Percentiles rank a stretch among this genome's conserved stretches.
phyloP scores from a whole-genome alignment of 2,888 invertebrate species.

The Mesoligia furuncula region DNA sequence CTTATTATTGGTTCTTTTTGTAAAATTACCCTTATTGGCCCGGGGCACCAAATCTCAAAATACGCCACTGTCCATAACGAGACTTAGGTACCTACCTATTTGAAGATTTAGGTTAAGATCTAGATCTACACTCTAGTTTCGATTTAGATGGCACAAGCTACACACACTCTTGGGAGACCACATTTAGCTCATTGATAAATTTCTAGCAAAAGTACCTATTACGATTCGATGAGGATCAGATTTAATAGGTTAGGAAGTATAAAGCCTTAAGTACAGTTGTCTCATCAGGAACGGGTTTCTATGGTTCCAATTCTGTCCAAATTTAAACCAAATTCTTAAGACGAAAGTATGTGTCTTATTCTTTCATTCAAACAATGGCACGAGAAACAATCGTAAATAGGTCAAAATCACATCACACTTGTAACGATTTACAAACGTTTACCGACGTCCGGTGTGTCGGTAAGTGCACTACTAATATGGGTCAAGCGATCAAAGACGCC shows the following conservation, averaged over 20 bases:
- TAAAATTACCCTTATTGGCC: neutral
- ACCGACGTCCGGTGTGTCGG: conserved; percentile 73
- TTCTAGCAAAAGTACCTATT: neutral
- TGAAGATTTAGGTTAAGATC: neutral
- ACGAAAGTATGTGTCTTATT: neutral
- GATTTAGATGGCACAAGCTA: neutral
- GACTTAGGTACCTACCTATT: neutral
- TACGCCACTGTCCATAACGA: neutral
- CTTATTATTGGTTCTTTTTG: neutral
- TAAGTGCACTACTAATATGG: conserved; percentile 75
- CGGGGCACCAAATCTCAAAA: neutral
- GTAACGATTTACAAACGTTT: conserved; percentile 69
- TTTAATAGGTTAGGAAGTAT: neutral
- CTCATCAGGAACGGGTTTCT: neutral
- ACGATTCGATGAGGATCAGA: neutral
- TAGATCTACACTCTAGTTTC: neutral
- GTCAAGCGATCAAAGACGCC: conserved; percentile 83
- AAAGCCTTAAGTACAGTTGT: neutral
- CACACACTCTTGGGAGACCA: neutral
- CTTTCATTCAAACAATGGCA: conserved; percentile 6
- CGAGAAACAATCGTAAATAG: conserved; percentile 57
- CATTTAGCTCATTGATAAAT: neutral
- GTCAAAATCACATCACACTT: conserved; percentile 67
- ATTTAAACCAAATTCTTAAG: neutral
- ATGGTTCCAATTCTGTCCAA: neutral